These are phyloP conservation scores for Ephestia elutella DNA, from an alignment of 1,140 invertebrate genomes.

Conservation along the genomic window DNA sequence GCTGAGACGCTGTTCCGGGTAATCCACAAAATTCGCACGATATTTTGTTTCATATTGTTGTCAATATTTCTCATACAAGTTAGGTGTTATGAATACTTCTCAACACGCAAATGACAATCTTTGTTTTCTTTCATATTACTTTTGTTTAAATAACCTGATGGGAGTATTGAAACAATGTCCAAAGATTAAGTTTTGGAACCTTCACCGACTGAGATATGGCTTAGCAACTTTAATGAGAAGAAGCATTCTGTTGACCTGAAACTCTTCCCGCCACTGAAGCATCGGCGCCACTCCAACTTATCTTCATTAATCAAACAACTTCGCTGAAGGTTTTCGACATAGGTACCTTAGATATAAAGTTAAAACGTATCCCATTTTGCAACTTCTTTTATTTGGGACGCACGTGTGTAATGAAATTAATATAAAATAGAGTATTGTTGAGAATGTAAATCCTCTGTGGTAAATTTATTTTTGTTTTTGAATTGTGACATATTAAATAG, in stretches of 20 bases:
- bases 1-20: too few species aligned
- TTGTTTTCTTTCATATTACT: neutral
- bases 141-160: neutral
- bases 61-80: neutral
- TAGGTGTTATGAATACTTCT: neutral
- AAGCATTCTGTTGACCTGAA: conserved; percentile 42
- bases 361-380: neutral
- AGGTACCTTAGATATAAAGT: conserved; percentile 2
- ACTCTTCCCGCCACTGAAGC: conserved; percentile 43
- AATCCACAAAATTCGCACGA: neutral
- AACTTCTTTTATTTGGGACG: neutral
- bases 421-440: neutral
- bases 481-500: too few species aligned
- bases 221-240: conserved; percentile 50
- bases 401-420: neutral
- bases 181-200: conserved; percentile 12
- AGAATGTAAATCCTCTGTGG: too few species aligned
- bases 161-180: neutral
- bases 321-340: conserved; percentile 10
- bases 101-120: neutral
- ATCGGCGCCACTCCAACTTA: conserved; percentile 44
- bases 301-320: conserved; percentile 46
- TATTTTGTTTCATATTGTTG: neutral
- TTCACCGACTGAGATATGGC: conserved; percentile 38
- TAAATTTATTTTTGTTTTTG: too few species aligned